Evolutionary conservation across 1,140 invertebrate genomes (phyloP).

Genomic region (Heterodera schachtii): DNA sequence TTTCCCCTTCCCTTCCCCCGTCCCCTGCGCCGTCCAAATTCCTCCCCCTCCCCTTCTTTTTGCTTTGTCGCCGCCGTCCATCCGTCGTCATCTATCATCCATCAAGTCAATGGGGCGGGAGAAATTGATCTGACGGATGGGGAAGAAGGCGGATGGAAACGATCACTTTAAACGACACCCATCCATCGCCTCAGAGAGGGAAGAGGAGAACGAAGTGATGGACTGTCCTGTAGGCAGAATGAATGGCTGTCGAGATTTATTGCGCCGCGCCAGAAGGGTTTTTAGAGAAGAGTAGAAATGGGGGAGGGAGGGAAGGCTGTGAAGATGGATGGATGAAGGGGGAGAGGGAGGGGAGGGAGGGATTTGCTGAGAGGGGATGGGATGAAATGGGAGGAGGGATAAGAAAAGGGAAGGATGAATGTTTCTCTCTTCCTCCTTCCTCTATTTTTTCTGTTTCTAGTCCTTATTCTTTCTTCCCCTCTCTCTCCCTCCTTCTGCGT

Average conservation of each 20-base stretch:
- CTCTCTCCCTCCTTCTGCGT: no score
- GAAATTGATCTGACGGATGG: constrained; percentile 2
- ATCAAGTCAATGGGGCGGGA: not conserved
- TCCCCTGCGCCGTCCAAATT: not conserved
- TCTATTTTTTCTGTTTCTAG: no score
- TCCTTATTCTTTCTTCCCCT: no score
- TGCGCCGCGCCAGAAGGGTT: not conserved
- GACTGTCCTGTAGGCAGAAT: not conserved
- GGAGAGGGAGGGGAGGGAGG: not conserved
- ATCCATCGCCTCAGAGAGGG: not conserved
- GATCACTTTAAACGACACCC: constrained; percentile 2
- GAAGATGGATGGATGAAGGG: not conserved
- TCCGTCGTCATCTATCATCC: constrained; percentile 63
- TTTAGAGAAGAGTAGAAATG: not conserved
- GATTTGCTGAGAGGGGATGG: not conserved
- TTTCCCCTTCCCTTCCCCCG: not conserved
- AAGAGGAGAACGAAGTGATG: not conserved
- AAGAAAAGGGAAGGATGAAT: not conserved
- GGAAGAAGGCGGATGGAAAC: not conserved
- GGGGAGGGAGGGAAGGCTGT: no score
- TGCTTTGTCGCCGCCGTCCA: constrained; percentile 25
- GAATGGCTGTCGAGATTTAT: not conserved
- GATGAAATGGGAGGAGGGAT: not conserved
- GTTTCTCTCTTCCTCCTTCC: not conserved
- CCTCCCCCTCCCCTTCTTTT: not conserved